Percentiles rank a stretch among this genome's conserved stretches.
Conservation (phyloP, 2,113 vertebrate species). For the Osmerus mordax region DNA sequence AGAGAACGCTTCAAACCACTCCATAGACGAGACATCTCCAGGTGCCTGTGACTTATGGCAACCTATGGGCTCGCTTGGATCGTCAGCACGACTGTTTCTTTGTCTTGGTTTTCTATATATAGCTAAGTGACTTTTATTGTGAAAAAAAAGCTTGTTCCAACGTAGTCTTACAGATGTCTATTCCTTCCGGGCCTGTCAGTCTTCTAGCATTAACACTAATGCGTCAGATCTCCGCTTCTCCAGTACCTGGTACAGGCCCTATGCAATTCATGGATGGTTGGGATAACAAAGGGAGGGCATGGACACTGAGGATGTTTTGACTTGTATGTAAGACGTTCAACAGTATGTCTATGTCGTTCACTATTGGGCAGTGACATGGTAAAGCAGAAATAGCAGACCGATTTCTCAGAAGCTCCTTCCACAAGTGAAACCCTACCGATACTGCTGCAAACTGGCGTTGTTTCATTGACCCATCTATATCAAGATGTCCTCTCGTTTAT, state of each 20-base stretch:
- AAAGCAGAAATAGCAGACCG: constrained; percentile 28
- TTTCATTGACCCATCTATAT: constrained; percentile 40
- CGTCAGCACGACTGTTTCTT: constrained; percentile 25
- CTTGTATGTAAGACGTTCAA: background rate
- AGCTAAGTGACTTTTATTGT: constrained; percentile 42
- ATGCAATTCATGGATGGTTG: constrained; percentile 67
- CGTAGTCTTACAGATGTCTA: constrained; percentile 51
- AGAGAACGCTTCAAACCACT: constrained; percentile 12
- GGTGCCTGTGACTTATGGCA: constrained; percentile 5
- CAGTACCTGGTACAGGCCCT: constrained; percentile 64
- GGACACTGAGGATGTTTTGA: background rate
- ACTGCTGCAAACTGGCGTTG: constrained; percentile 48
- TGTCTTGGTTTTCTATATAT: constrained; percentile 47
- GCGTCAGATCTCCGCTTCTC: constrained; percentile 35
- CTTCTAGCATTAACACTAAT: constrained; percentile 32
- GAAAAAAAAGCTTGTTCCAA: constrained; percentile 42
- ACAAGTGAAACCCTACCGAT: constrained; percentile 37
- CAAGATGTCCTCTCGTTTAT: constrained; percentile 22
- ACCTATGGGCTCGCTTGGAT: constrained; percentile 34
- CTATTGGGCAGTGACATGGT: constrained; percentile 27
- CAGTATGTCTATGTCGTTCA: constrained; percentile 12
- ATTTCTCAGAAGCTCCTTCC: constrained; percentile 38
- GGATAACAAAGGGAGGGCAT: constrained; percentile 24
- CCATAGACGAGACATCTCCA: constrained; percentile 4
- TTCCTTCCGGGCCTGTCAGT: constrained; percentile 50